Base-by-base conservation (phyloP, 2,113 vertebrate species). In the Leptodactylus fuscus region DNA sequence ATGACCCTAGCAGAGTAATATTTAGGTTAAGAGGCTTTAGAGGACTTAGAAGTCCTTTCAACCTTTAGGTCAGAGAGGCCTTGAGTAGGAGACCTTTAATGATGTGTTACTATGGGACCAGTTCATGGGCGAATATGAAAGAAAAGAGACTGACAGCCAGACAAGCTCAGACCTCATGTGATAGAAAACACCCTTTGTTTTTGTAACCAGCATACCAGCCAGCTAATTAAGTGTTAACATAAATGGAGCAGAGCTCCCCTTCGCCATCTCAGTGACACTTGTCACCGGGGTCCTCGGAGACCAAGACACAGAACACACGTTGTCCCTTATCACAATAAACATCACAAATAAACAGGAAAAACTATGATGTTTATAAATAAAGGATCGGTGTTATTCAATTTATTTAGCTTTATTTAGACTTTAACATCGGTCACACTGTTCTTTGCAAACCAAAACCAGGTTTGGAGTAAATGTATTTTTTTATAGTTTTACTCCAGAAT, bases 171-270 rank as follows among this genome's bases (percentile, higher is more conserved):
- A 27, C 7, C 24, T 75, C 41, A 8, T 75, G 41, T 46, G 71
- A 75, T 5, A 49, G 70, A 74, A 49, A 75, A 75, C 44, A 48
- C 71, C 41, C 44, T 75, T 75, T 16, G 71, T 74, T 74, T 74
- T 74, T 46, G n/a, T 24, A 67, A 67, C 62, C 62, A 34, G 27
- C 62, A 34, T 67, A 67, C 62, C 62, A 74, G 9, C 38, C 41
- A 46, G 9, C 70, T 74, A 74, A 74, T 74, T 44, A 74, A 44
- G 38, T 74, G 41, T 74, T 44, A 46, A 46, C 38, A 74, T 46
- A 46, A 74, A 74, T 46, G 11, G 24, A 27, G 38, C 41, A 74
- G 38, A 74, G 4, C 18, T 6, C 13, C 27, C 70, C 41, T 5
- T n/a, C 41, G 27, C 13, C 34, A 4, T 12, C 70, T 46, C 70